phyloP scores from a whole-genome alignment of 2,888 invertebrate genomes.

The Lepetodrilus schrolli region DNA sequence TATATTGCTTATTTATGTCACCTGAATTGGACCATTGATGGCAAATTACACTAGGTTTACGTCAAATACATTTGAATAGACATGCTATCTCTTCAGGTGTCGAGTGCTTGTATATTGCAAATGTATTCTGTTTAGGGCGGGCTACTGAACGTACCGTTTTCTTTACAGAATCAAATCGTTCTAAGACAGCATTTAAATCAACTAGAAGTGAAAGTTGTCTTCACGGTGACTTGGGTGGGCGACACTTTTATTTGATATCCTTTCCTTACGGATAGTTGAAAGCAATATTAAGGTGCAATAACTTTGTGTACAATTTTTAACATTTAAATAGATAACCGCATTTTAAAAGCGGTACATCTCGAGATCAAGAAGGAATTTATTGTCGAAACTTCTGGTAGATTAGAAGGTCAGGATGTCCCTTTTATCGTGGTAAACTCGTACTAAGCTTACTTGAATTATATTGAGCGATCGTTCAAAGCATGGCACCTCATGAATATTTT shows the following conservation, averaged over 20 bases:
- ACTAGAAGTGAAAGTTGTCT: neutral
- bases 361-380: neutral
- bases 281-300: neutral
- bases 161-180: neutral
- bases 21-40: too few species aligned
- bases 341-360: neutral
- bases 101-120: too few species aligned
- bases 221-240: neutral
- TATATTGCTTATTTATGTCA: too few species aligned
- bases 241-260: neutral
- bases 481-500: too few species aligned
- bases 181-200: conserved; percentile 5
- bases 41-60: too few species aligned
- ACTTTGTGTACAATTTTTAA: neutral
- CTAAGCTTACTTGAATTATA: too few species aligned
- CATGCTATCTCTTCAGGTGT: too few species aligned
- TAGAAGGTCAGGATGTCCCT: neutral
- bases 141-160: neutral
- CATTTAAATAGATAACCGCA: neutral
- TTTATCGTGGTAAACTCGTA: too few species aligned
- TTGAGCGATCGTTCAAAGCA: too few species aligned
- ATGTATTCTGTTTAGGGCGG: too few species aligned
- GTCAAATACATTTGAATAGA: too few species aligned
- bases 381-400: neutral
- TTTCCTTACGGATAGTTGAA: neutral